Base-by-base conservation (phyloP, 2,888 invertebrate species). In the Lasioglossum oenotherae region DNA sequence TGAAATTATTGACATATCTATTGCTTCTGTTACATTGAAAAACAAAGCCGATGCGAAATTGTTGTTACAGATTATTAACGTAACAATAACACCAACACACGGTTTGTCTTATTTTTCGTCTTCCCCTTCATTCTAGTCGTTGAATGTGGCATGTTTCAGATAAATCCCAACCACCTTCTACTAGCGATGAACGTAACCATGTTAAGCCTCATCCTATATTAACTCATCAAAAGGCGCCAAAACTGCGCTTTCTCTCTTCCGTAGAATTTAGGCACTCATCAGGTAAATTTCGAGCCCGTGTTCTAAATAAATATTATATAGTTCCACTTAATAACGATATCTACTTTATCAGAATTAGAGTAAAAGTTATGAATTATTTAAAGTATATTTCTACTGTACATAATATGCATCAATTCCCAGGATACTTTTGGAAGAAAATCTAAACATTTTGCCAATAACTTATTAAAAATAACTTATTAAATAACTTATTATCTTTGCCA, bases 221-320 rank as follows among this genome's bases (percentile, higher is more conserved):
- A 93, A 92, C 95, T 93, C 96, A 96, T 92, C 95, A 96, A 95
- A 96, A 96, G 95, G 95, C 96, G 92, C 97, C 97, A 88, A 98
- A 97, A 96, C 96, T 98, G 89, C 97, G 98, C 91, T 98, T 98
- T 96, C 97, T 98, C 81, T 97, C 98, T 88, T 98, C 98, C 74
- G 98, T 98, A 92, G 98, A 98, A 95, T 97, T 97, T 95, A 97
- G 97, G 94, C 96, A 97, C 94, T 97, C 97, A 87, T 97, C 98
- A 95, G 97, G 97, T 97, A 96, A 95, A 92, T 93, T 88, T 87
- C 88, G 82, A 84, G 76, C 90, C 92, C 91, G 81, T 87, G 82
- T 88, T 87, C 67, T 74, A 80, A 53, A 57, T 79, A 81, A 76
- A 79, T 85, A 78, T 57, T 75, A 49, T 72, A 67, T 83, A 84